phyloP scores from a whole-genome alignment of 2,113 vertebrate species.

The Zapus hudsonius region DNA sequence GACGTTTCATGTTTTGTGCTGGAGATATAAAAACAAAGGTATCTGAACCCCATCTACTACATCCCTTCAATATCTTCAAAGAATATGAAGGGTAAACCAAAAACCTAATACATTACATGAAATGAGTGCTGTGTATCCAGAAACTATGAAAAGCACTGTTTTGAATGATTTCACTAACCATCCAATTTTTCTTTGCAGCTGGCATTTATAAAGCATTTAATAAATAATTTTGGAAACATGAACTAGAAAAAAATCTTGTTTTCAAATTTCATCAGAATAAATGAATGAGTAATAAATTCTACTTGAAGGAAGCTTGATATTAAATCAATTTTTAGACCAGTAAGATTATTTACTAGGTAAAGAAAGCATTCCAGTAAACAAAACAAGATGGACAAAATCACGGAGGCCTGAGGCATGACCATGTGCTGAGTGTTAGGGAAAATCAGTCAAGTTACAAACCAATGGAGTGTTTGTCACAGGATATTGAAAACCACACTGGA shows the following conservation, averaged over 20 bases:
- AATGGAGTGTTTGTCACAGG: neutral
- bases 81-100: neutral
- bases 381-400: neutral
- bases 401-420: neutral
- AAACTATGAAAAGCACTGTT: neutral
- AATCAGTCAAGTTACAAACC: neutral
- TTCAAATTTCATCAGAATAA: constrained; percentile 17
- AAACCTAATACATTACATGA: neutral
- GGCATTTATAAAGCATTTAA: neutral
- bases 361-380: neutral
- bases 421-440: too few species aligned
- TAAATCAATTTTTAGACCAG: neutral
- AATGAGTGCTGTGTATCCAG: neutral
- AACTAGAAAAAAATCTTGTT: neutral
- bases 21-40: neutral
- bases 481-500: neutral
- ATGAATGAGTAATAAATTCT: neutral
- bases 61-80: neutral
- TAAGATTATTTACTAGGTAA: neutral
- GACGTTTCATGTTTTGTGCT: neutral
- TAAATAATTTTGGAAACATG: neutral
- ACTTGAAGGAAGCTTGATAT: neutral
- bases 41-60: fast-evolving
- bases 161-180: neutral
- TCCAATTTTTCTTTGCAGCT: neutral